Evolutionary conservation across 2,113 vertebrate genomes (phyloP).

Genomic region (Perccottus glenii): DNA sequence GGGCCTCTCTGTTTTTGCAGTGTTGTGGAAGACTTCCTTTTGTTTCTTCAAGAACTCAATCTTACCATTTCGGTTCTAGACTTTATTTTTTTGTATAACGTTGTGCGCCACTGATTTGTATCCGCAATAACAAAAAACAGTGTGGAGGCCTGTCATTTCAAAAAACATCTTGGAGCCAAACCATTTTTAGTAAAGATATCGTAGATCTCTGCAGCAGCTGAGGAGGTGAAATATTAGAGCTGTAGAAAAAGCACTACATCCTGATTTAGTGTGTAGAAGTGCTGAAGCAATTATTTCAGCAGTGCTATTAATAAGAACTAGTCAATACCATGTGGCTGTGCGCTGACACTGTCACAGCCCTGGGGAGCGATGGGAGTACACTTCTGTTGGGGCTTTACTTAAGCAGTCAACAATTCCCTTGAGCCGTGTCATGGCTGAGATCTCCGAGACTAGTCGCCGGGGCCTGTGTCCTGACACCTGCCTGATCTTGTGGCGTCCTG

Average conservation of each 20-base stretch:
- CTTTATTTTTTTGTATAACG: slow-evolving; percentile 18
- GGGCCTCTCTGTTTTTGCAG: slow-evolving; percentile 16
- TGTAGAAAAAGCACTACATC: slow-evolving; percentile 2
- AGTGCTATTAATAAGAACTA: slow-evolving; percentile 51
- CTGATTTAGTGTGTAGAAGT: slow-evolving; percentile 28
- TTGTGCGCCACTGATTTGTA: slow-evolving; percentile 6
- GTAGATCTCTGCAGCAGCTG: neutral
- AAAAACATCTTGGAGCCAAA: neutral
- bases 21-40: slow-evolving; percentile 31
- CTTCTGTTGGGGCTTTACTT: slow-evolving; percentile 41
- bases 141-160: slow-evolving; percentile 1
- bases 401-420: slow-evolving; percentile 52
- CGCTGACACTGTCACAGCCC: slow-evolving; percentile 37
- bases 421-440: slow-evolving; percentile 49
- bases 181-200: neutral
- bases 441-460: slow-evolving; percentile 47
- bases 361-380: slow-evolving; percentile 33
- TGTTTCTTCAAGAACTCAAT: slow-evolving; percentile 14
- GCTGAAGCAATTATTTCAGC: slow-evolving; percentile 36
- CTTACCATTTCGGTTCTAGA: slow-evolving; percentile 9
- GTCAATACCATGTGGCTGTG: slow-evolving; percentile 40
- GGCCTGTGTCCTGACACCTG: slow-evolving; percentile 59
- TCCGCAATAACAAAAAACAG: slow-evolving; percentile 5
- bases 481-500: slow-evolving; percentile 34
- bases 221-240: slow-evolving; percentile 24